Conservation (phyloP, 2,797 vertebrate species). For the Octomys mimax region DNA sequence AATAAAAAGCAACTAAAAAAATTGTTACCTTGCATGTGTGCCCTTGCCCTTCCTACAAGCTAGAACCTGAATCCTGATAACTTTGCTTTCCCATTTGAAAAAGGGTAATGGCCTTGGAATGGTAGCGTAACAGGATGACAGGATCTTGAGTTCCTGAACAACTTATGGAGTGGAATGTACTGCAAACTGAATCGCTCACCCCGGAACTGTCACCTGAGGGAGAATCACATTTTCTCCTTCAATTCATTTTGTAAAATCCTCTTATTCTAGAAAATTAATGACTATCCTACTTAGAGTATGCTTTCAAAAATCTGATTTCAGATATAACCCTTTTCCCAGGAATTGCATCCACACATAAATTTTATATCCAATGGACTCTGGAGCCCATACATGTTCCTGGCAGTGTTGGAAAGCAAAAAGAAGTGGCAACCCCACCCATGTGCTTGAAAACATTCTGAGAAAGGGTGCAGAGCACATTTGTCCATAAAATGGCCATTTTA, state of each 20-base stretch:
- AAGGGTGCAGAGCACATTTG: neutral
- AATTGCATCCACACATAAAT: neutral
- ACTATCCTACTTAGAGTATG: neutral
- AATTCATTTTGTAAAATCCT: neutral
- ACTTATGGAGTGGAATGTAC: neutral
- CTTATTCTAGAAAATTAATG: neutral
- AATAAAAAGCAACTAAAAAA: neutral
- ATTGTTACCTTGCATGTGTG: neutral
- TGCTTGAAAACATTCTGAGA: neutral
- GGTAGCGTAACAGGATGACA: neutral
- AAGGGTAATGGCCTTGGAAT: neutral
- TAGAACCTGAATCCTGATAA: neutral
- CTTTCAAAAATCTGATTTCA: slow-evolving; percentile 39
- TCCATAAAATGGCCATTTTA: neutral
- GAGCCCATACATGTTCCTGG: neutral
- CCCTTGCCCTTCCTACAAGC: neutral
- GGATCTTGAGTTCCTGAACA: neutral
- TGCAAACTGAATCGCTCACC: neutral
- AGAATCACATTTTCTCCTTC: neutral
- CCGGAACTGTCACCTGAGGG: neutral
- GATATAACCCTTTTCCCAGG: neutral
- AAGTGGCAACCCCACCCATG: neutral
- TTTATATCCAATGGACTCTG: neutral
- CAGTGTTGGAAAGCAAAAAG: neutral
- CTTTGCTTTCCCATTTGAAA: neutral